Conservation (phyloP, 2,113 vertebrate genomes). For the Phyllostomus hastatus region DNA sequence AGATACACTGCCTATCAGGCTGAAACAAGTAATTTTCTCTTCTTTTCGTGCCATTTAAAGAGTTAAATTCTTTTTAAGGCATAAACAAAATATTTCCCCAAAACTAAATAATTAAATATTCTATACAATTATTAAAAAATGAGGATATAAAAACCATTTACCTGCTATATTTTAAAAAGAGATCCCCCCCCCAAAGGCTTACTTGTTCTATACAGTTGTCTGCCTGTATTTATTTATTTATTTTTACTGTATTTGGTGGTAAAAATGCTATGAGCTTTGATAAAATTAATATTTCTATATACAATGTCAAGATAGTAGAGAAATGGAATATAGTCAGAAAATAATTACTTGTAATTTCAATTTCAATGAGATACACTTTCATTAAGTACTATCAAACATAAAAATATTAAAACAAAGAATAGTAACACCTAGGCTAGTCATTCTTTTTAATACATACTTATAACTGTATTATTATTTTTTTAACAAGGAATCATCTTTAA, state of each 20-base stretch:
- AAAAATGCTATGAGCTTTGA: slow-evolving; percentile 9
- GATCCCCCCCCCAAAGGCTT: not conserved
- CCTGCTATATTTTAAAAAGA: not conserved
- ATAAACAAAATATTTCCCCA: slow-evolving; percentile 5
- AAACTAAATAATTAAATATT: slow-evolving; percentile 59
- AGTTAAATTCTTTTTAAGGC: slow-evolving; percentile 70
- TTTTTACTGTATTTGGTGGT: slow-evolving; percentile 20
- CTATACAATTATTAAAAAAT: slow-evolving; percentile 29
- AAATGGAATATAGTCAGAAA: slow-evolving; percentile 14
- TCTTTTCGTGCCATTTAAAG: slow-evolving; percentile 61
- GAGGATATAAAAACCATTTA: slow-evolving; percentile 1
- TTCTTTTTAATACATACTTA: slow-evolving; percentile 47
- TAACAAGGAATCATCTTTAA: slow-evolving; percentile 54
- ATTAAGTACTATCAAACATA: slow-evolving; percentile 51
- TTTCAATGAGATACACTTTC: slow-evolving; percentile 51
- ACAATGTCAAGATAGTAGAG: not conserved
- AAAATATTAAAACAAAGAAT: slow-evolving; percentile 58
- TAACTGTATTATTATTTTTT: slow-evolving; percentile 36
- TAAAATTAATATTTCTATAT: slow-evolving; percentile 45
- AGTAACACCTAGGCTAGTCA: slow-evolving; percentile 27
- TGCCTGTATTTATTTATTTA: not conserved
- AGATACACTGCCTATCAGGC: slow-evolving; percentile 68
- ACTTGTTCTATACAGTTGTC: not conserved
- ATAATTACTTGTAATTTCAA: slow-evolving; percentile 23
- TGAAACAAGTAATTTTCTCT: slow-evolving; percentile 70